These are phyloP conservation scores for Puntigrus tetrazona DNA, from an alignment of 2,113 vertebrate species.

Conservation along the genomic window DNA sequence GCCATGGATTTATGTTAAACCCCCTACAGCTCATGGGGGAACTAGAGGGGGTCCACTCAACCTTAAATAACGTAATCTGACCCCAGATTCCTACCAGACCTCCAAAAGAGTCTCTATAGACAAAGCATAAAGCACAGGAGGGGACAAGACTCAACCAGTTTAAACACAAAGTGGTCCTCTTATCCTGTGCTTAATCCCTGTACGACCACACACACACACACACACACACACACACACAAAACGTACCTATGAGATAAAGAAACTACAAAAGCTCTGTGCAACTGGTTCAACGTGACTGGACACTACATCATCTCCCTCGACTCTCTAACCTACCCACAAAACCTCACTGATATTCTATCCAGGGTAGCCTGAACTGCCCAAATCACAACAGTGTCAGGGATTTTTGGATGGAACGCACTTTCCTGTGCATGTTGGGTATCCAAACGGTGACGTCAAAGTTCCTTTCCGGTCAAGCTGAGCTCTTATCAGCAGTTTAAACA, in stretches of 20 bases:
- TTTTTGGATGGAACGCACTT: neutral
- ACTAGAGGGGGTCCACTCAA: neutral
- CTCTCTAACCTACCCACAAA: conserved; percentile 9
- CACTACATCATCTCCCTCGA: neutral
- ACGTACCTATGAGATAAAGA: neutral
- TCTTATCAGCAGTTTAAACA: conserved; percentile 21
- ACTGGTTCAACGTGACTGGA: neutral
- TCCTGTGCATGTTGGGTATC: neutral
- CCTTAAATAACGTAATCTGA: conserved; percentile 25
- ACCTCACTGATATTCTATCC: neutral
- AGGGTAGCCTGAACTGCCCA: neutral
- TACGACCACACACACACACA: no score
- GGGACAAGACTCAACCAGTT: conserved; percentile 11
- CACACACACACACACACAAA: conserved; percentile 40
- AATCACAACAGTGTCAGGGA: neutral
- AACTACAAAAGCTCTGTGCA: neutral
- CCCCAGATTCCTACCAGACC: conserved; percentile 18
- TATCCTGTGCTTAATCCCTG: conserved; percentile 17
- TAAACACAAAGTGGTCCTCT: conserved; percentile 10
- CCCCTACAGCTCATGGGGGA: neutral
- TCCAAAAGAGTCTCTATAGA: conserved; percentile 14
- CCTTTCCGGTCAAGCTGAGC: neutral
- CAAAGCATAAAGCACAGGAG: conserved; percentile 16
- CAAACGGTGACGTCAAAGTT: conserved; percentile 6
- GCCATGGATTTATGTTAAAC: neutral